phyloP scores from a whole-genome alignment of 2,797 vertebrate species.

The Rhynchotus rufescens region DNA sequence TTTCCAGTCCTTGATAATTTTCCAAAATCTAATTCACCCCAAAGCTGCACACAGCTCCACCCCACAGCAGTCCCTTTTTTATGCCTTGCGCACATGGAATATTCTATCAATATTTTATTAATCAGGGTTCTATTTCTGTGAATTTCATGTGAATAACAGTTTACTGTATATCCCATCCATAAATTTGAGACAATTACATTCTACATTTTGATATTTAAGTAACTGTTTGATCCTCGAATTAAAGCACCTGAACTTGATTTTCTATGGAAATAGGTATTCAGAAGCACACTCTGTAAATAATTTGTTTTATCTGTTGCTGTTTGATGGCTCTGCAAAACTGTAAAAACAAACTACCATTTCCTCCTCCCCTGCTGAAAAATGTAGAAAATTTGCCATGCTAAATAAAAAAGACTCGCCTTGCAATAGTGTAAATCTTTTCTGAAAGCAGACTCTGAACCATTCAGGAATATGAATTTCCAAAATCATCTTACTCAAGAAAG shows the following conservation, averaged over 20 bases:
- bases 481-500: background rate
- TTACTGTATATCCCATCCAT: background rate
- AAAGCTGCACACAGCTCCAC: background rate
- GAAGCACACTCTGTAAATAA: background rate
- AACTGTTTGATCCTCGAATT: background rate
- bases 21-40: constrained; percentile 3
- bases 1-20: background rate
- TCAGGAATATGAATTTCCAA: constrained; percentile 39
- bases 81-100: background rate
- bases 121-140: constrained; percentile 32
- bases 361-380: constrained; percentile 33
- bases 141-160: background rate
- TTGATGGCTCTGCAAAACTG: constrained; percentile 32
- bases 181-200: constrained; percentile 1
- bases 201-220: constrained; percentile 6
- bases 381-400: constrained; percentile 36
- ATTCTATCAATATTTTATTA: constrained; percentile 7
- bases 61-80: background rate
- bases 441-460: constrained; percentile 2
- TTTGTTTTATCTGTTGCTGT: constrained; percentile 46
- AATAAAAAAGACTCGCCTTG: background rate
- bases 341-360: constrained; percentile 21
- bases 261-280: constrained; percentile 42
- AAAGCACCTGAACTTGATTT: constrained; percentile 54
- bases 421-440: constrained; percentile 6